Conservation (phyloP, 2,888 invertebrate species). For the Amaurobius ferox region DNA sequence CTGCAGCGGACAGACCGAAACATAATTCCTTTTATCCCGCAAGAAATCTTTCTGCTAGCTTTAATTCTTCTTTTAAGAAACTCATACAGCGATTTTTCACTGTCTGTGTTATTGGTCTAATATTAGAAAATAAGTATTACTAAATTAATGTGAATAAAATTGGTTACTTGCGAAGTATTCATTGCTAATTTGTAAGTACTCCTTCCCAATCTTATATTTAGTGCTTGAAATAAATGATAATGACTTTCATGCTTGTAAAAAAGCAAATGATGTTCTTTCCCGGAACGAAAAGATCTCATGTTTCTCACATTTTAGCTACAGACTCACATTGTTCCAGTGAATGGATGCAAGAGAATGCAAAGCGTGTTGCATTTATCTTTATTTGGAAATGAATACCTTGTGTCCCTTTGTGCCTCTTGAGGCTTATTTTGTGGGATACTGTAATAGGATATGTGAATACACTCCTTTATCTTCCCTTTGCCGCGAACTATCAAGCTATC, state of each 20-base stretch:
- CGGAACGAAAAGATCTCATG: neutral
- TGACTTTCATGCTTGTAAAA: too few species aligned
- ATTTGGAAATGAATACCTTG: constrained; percentile 9
- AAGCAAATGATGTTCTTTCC: neutral
- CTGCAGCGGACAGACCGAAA: too few species aligned
- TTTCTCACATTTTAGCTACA: neutral
- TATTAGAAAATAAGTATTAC: too few species aligned
- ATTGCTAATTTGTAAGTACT: too few species aligned
- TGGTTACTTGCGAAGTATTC: too few species aligned
- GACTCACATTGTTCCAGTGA: constrained; percentile 6
- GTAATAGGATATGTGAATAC: neutral
- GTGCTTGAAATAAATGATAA: neutral
- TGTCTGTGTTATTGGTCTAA: too few species aligned
- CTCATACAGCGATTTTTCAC: too few species aligned
- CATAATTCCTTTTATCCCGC: too few species aligned
- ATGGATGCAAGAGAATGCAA: neutral
- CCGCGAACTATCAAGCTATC: too few species aligned
- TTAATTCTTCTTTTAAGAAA: too few species aligned
- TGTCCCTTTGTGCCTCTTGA: neutral
- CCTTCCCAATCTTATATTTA: neutral
- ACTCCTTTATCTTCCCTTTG: neutral
- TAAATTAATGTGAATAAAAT: too few species aligned
- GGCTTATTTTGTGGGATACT: neutral
- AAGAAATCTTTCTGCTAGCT: too few species aligned
- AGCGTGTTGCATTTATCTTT: constrained; percentile 1